Base-by-base conservation (phyloP, 2,888 invertebrate genomes). In the Nezara viridula region DNA sequence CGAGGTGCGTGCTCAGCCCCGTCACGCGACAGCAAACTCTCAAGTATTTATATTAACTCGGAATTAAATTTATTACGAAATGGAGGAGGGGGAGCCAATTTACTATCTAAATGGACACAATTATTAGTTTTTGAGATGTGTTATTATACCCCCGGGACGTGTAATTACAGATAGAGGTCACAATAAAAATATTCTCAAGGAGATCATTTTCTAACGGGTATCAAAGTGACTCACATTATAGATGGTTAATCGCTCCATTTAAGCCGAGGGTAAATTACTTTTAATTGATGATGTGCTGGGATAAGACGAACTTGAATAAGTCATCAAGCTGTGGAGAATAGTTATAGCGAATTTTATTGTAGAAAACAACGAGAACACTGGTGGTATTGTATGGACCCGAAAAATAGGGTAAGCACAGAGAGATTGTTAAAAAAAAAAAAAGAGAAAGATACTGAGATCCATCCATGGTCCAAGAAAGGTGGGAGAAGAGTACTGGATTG, bases 61-160 rank as follows among this genome's bases (percentile, higher is more conserved):
- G 89, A 86, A 89, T 89, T 89, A 86, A 89, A 89, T 89, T 89
- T 89, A 89, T 89, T 89, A 86, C 73, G 89, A 89, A 89, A 89
- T 44, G 73, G 47, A 32, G 73, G 86, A 49, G 47, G 89, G 86
- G 86, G 88, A 89, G 89, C 89, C 90, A 90, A 90, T 90, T 90
- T 90, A 89, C 89, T 77, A 81, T 88, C 90, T 90, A 90, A 90
- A 90, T 90, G 90, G 90, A 90, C 89, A 90, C 90, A 90, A 89
- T 90, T 90, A 90, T 90, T 90, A 88, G 89, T 90, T 90, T 90
- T 90, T 89, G 89, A 90, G 88, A 88, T 90, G 89, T 88, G 88
- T 88, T 88, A 88, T 81, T 88, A 77, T 32, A 50, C 81, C 88
- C 90, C 90, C 90, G 90, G 90, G 90, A 89, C 90, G 73, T 89